phyloP scores from a whole-genome alignment of 2,888 invertebrate species.

The Arrhopalites spinosus region DNA sequence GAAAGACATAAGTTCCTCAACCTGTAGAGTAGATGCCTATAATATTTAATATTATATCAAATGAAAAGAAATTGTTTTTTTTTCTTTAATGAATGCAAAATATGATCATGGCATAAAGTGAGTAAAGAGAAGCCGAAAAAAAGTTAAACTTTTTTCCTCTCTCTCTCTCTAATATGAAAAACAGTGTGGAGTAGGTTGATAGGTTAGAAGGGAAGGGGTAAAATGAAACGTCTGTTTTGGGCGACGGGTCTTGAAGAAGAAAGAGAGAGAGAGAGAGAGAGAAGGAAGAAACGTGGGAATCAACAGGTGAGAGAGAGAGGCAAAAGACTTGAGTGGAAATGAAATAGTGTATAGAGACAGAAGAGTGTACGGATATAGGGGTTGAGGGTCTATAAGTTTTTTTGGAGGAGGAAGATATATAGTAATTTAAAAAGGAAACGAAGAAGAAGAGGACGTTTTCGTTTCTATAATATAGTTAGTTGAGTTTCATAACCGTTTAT shows the following conservation, averaged over 20 bases:
- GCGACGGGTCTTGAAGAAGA: neutral
- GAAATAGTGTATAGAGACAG: neutral
- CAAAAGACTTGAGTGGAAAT: constrained; percentile 31
- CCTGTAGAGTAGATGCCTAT: no score
- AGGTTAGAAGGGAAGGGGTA: constrained; percentile 28
- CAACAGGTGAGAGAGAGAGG: constrained; percentile 28
- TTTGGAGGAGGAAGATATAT: constrained; percentile 15
- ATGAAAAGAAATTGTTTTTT: constrained; percentile 15
- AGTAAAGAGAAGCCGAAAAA: constrained; percentile 23
- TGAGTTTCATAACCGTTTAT: constrained; percentile 13
- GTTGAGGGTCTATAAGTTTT: neutral
- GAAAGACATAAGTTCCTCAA: no score
- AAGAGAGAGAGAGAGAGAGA: constrained; percentile 18
- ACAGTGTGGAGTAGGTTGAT: constrained; percentile 26
- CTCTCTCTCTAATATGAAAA: constrained; percentile 1
- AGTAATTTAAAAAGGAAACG: constrained; percentile 20
- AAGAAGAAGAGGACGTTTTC: constrained; percentile 3
- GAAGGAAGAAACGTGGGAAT: constrained; percentile 24
- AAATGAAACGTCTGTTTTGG: constrained; percentile 29
- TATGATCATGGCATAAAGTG: constrained; percentile 17
- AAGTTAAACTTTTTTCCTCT: no score
- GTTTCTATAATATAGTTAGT: constrained; percentile 7
- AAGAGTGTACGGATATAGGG: neutral
- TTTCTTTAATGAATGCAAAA: constrained; percentile 20
- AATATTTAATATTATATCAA: no score